These are phyloP conservation scores for Caenorhabditis sinica DNA, from an alignment of 2,888 invertebrate genomes.

Conservation along the genomic window DNA sequence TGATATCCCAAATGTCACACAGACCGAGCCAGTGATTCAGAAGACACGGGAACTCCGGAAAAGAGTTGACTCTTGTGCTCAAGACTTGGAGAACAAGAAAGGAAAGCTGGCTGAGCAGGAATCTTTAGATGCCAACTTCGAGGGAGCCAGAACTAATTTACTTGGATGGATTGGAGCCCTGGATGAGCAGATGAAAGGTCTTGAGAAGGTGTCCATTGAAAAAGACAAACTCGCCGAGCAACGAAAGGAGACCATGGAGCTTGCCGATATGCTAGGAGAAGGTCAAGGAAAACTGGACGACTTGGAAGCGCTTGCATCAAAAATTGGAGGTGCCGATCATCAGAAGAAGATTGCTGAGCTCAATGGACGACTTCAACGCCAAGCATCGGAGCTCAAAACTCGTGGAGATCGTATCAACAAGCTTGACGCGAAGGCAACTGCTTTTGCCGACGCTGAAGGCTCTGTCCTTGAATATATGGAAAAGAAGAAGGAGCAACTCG, in stretches of 20 bases:
- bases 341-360: constrained; percentile 53
- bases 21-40: constrained; percentile 53
- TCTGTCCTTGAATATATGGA: constrained; percentile 75
- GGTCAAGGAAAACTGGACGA: constrained; percentile 61
- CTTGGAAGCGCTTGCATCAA: constrained; percentile 53
- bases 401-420: constrained; percentile 69
- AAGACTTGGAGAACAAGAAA: constrained; percentile 65
- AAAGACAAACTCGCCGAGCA: constrained; percentile 63
- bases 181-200: constrained; percentile 62
- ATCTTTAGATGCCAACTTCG: constrained; percentile 61
- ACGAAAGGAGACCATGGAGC: constrained; percentile 46
- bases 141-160: constrained; percentile 47
- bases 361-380: constrained; percentile 44
- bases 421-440: constrained; percentile 70
- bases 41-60: constrained; percentile 44
- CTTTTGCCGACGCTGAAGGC: constrained; percentile 72
- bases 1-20: constrained; percentile 70
- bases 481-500: constrained; percentile 55
- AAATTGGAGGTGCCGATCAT: constrained; percentile 40
- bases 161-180: constrained; percentile 54
- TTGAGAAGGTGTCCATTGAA: constrained; percentile 67
- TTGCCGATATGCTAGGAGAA: constrained; percentile 54
- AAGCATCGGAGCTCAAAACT: constrained; percentile 55
- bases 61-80: constrained; percentile 52
- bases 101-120: constrained; percentile 55